Conservation (phyloP, 2,113 vertebrate genomes). For the Neolamprologus devosi region DNA sequence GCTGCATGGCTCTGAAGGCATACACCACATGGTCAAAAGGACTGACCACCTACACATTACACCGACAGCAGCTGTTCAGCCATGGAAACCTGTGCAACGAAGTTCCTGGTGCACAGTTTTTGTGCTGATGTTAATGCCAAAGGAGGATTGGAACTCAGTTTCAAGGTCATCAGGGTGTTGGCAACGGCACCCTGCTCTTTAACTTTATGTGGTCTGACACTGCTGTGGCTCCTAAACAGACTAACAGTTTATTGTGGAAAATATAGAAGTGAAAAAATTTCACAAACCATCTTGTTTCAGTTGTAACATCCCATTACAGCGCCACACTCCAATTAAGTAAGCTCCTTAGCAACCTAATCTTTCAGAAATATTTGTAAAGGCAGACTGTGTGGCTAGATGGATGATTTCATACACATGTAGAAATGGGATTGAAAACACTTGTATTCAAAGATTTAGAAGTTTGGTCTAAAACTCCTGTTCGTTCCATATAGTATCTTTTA, state of each 20-base stretch:
- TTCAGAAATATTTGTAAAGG: neutral
- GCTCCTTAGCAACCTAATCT: neutral
- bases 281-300: neutral
- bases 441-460: neutral
- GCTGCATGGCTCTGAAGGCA: neutral
- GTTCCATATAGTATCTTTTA: neutral
- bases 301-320: neutral
- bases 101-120: fast-evolving
- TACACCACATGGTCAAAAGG: neutral
- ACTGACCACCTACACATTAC: neutral
- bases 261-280: fast-evolving
- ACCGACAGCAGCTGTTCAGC: neutral
- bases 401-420: neutral
- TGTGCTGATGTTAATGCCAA: neutral
- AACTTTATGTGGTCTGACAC: neutral
- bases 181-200: neutral
- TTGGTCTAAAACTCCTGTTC: fast-evolving
- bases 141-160: neutral
- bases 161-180: neutral
- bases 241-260: neutral
- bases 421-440: neutral
- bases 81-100: neutral
- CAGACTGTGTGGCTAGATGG: neutral
- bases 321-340: neutral
- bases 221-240: neutral